Percentiles rank a stretch among this genome's conserved stretches.
Conservation (phyloP, 2,888 invertebrate genomes). For the Cheilosia impressa region DNA sequence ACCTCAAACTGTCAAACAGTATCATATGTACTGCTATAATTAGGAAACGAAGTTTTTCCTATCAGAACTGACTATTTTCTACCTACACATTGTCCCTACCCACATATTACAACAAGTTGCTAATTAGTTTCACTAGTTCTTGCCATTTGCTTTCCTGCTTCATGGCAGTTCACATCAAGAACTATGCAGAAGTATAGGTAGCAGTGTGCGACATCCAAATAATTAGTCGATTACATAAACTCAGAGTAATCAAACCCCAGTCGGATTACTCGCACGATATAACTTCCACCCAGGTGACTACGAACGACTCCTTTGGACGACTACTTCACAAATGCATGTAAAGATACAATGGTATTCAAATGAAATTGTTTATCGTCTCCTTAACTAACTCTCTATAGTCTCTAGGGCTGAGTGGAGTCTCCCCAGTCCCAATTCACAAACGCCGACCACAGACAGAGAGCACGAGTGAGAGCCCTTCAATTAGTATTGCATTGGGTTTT, state of each 20-base stretch:
- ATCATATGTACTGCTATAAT: neutral
- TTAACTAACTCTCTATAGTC: constrained; percentile 10
- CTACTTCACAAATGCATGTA: neutral
- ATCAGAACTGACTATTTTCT: neutral
- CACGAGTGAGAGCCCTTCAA: constrained; percentile 48
- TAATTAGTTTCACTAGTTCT: constrained; percentile 62
- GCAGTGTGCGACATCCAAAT: constrained; percentile 20
- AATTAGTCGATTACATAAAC: constrained; percentile 69
- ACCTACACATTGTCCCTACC: constrained; percentile 15
- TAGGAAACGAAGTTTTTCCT: neutral
- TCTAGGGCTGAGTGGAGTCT: neutral
- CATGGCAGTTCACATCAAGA: constrained; percentile 15
- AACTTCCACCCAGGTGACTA: constrained; percentile 36
- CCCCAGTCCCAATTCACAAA: constrained; percentile 22
- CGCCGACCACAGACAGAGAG: constrained; percentile 16
- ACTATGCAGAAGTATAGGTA: constrained; percentile 5
- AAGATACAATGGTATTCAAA: constrained; percentile 3
- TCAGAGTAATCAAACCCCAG: constrained; percentile 41
- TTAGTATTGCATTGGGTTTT: constrained; percentile 48
- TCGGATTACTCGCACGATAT: constrained; percentile 51
- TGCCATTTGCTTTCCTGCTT: constrained; percentile 13
- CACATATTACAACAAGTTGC: constrained; percentile 11
- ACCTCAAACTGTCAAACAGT: neutral
- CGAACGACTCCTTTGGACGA: too few relatives aligned
- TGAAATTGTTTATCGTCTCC: constrained; percentile 47